Conservation (phyloP, 2,113 vertebrate species). For the Asarcornis scutulata region DNA sequence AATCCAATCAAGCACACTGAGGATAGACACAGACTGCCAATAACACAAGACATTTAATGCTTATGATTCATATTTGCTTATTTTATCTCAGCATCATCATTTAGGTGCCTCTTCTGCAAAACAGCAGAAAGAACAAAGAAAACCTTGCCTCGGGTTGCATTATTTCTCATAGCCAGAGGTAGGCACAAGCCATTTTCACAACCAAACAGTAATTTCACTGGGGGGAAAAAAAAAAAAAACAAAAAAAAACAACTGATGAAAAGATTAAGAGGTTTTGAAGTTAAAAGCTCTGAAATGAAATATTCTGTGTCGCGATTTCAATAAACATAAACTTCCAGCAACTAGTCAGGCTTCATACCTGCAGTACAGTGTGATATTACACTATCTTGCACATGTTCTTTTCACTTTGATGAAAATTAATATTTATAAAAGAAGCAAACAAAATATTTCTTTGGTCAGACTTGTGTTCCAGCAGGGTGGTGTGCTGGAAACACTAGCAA, state of each 20-base stretch:
- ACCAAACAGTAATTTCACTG: background rate
- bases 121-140: background rate
- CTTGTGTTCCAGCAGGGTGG: background rate
- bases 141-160: background rate
- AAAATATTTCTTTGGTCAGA: background rate
- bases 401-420: background rate
- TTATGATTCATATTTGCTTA: background rate
- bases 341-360: background rate
- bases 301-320: background rate
- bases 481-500: background rate
- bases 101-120: background rate
- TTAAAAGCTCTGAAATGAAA: background rate
- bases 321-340: background rate
- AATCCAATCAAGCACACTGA: background rate
- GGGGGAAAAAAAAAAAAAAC: background rate
- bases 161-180: background rate
- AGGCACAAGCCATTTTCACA: background rate
- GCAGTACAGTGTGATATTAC: background rate
- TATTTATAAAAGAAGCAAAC: background rate
- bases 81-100: background rate
- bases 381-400: background rate
- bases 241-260: background rate
- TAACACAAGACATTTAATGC: background rate
- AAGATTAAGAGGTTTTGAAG: background rate
- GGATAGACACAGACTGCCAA: background rate